These are phyloP conservation scores for Ischnura elegans DNA, from an alignment of 2,888 invertebrate species.

Conservation along the genomic window DNA sequence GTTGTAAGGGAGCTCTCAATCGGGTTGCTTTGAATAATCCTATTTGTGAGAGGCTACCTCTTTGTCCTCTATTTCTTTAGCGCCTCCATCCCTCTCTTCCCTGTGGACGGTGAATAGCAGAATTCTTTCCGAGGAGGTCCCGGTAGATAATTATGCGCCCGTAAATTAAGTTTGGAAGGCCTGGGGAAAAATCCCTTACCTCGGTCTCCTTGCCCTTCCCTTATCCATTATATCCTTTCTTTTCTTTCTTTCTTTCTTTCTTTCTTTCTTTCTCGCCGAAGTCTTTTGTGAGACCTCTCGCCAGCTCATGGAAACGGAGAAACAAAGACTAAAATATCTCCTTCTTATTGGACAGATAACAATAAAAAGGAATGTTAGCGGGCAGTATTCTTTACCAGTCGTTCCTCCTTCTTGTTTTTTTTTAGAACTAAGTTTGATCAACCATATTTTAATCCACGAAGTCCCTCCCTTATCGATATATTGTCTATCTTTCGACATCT, in stretches of 20 bases:
- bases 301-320: background rate
- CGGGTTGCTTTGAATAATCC: slow-evolving; percentile 17
- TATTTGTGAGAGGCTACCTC: background rate
- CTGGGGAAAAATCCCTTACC: slow-evolving; percentile 1
- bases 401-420: background rate
- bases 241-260: background rate
- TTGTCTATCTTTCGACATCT: background rate
- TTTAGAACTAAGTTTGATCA: slow-evolving; percentile 48
- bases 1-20: background rate
- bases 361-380: background rate
- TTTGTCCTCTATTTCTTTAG: background rate
- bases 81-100: background rate
- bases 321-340: background rate
- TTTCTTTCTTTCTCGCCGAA: background rate
- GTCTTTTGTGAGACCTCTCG: slow-evolving; percentile 9
- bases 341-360: background rate
- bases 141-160: slow-evolving; percentile 29
- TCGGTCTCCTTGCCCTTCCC: background rate
- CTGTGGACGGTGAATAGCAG: background rate
- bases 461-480: background rate
- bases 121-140: background rate
- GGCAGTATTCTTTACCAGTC: background rate
- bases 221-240: background rate
- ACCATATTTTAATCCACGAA: background rate
- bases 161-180: slow-evolving; percentile 28